These are phyloP conservation scores for Poeciliopsis retropinna DNA, from an alignment of 2,113 vertebrate species.

Conservation along the genomic window DNA sequence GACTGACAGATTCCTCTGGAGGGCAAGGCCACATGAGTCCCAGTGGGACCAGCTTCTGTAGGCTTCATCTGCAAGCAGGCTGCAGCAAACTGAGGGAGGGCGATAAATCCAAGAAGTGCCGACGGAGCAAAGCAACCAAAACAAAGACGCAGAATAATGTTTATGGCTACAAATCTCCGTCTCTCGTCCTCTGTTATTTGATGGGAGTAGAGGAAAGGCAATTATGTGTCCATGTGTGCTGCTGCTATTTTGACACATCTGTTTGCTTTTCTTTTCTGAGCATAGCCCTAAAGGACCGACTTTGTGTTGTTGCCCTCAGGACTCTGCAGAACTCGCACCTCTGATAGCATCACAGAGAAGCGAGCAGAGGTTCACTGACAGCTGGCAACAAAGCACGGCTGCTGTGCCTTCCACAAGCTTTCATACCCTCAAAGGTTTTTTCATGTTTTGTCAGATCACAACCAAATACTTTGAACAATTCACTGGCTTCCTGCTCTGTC, in stretches of 20 bases:
- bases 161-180: conserved; percentile 51
- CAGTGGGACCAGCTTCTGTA: conserved; percentile 24
- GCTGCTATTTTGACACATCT: conserved; percentile 60
- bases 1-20: conserved; percentile 41
- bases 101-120: conserved; percentile 45
- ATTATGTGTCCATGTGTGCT: conserved; percentile 5
- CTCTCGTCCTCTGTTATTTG: conserved; percentile 72
- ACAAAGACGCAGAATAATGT: conserved; percentile 58
- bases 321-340: conserved; percentile 10
- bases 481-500: not conserved
- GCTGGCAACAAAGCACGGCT: conserved; percentile 7
- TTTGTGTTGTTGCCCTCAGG: conserved; percentile 31
- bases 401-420: not conserved
- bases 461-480: not conserved
- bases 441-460: not conserved
- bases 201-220: conserved; percentile 58
- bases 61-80: conserved; percentile 30
- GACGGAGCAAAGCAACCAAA: conserved; percentile 38
- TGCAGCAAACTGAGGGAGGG: conserved; percentile 17
- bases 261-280: conserved; percentile 28
- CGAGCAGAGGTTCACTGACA: conserved; percentile 1
- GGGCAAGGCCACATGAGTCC: conserved; percentile 42
- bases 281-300: conserved; percentile 43
- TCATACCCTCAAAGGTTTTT: not conserved
- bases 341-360: conserved; percentile 27